Base-by-base conservation (phyloP, 1,140 invertebrate genomes). In the Drosophila nigrodunni region DNA sequence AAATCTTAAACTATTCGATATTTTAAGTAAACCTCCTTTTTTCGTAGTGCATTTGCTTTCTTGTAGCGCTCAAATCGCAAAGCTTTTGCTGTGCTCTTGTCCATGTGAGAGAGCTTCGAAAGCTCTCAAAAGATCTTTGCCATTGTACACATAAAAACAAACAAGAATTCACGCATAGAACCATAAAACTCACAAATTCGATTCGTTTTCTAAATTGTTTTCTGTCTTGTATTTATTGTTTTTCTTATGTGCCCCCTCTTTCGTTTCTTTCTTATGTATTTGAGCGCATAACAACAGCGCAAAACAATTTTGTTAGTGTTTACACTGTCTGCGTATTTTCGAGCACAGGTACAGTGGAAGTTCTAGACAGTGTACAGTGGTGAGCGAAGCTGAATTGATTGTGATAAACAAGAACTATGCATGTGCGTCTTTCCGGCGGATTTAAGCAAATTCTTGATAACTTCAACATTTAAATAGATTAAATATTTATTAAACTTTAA, bases 251-350 rank as follows among this genome's bases (percentile, higher is more conserved):
- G n/a, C 35, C 39, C 9, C 30, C 37, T 50, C 25, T 55, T 58
- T 30, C 15, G 2, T 6, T 44, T 21, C 37, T 18, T 57, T 35
- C 41, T 52, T n/a, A 10, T 52, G 18, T 11, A 50, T 65, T 3
- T 34, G 7, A 7, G 47, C 58, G 65, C 65, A 57, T 74, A 69
- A 74, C 71, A 74, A 69, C 71, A 74, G 65, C 49, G 65, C 5
- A 41, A 49, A 41, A 18, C 21, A 37, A 34, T 65, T 59, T 74
- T 60, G 18, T n/a, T 13, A 35, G 30, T 25, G 35, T 54, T 54
- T 13, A n/a, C 50, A 18, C 15, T 54, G 25, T 2, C 25, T 5
- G 11, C 35, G 30, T 35, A 8, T 7, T 50, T 54, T 52, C 7
- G 30, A 50, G 5, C 13, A 54, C 50, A 54, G 50, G 11, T 35